Conservation (phyloP, 2,797 vertebrate genomes). For the Harpagifer antarcticus region DNA sequence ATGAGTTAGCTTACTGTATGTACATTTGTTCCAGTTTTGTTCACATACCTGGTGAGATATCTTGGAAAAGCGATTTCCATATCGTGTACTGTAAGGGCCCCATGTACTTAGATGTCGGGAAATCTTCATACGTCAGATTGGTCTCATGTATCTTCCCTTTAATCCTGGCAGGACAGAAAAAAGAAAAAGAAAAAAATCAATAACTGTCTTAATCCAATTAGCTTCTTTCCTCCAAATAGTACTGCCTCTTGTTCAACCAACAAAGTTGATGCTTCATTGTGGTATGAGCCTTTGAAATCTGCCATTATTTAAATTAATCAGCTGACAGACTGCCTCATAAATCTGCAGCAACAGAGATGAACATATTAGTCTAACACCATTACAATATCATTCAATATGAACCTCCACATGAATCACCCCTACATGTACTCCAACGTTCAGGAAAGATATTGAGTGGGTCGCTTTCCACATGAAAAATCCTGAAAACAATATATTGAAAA, state of each 20-base stretch:
- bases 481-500: conserved; percentile 9
- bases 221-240: conserved; percentile 20
- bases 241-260: conserved; percentile 24
- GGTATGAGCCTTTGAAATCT: conserved; percentile 36
- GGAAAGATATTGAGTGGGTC: conserved; percentile 13
- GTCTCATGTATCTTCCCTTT: conserved; percentile 98
- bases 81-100: conserved; percentile 98
- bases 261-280: conserved; percentile 15
- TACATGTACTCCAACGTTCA: conserved; percentile 35
- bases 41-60: conserved; percentile 93
- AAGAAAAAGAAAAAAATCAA: conserved; percentile 54
- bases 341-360: conserved; percentile 33
- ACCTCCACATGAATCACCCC: conserved; percentile 59
- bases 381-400: conserved; percentile 56
- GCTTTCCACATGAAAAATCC: not conserved
- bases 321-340: conserved; percentile 43
- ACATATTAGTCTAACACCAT: conserved; percentile 20
- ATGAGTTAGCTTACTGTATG: not conserved
- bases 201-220: conserved; percentile 44
- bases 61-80: conserved; percentile 98
- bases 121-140: conserved; percentile 97
- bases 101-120: conserved; percentile 98
- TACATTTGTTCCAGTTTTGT: not conserved
- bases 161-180: conserved; percentile 84
- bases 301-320: conserved; percentile 42